Evolutionary conservation across 2,888 invertebrate genomes (phyloP).

Genomic region (Onchidella celtica): DNA sequence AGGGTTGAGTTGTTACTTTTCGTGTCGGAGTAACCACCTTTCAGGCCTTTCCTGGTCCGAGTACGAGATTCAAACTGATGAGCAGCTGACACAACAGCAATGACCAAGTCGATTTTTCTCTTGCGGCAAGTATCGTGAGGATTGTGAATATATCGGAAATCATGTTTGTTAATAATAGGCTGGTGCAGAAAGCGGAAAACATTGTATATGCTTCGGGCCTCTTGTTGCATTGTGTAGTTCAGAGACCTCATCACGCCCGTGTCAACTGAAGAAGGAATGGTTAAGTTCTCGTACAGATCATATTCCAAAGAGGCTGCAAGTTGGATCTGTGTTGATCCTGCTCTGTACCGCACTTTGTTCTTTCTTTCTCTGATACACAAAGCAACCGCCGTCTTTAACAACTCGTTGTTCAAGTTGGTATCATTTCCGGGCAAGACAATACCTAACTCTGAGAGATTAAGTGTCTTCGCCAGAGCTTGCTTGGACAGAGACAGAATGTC

Average conservation of each 20-base stretch:
- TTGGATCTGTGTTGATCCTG: too few relatives aligned
- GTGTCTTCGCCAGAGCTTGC: not conserved
- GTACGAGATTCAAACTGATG: not conserved
- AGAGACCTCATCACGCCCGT: not conserved
- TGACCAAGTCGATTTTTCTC: slow-evolving; percentile 9
- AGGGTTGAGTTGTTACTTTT: not conserved
- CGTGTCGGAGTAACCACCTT: not conserved
- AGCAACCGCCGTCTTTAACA: not conserved
- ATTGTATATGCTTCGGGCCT: not conserved
- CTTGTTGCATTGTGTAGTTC: not conserved
- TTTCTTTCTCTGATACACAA: slow-evolving; percentile 17
- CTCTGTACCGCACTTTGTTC: too few relatives aligned
- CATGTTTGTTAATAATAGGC: not conserved
- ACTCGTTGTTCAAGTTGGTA: not conserved
- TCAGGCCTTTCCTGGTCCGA: not conserved
- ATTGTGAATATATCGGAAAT: slow-evolving; percentile 26
- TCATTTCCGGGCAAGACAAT: not conserved
- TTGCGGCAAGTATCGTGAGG: not conserved
- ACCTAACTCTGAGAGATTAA: not conserved
- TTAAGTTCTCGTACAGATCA: not conserved
- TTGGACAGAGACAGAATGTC: not conserved
- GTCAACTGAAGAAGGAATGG: slow-evolving; percentile 4
- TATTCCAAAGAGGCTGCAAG: too few relatives aligned
- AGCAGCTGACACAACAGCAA: slow-evolving; percentile 1
- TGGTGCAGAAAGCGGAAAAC: slow-evolving; percentile 1